Conservation (phyloP, 2,113 vertebrate species). For the Phylloscopus trochilus region DNA sequence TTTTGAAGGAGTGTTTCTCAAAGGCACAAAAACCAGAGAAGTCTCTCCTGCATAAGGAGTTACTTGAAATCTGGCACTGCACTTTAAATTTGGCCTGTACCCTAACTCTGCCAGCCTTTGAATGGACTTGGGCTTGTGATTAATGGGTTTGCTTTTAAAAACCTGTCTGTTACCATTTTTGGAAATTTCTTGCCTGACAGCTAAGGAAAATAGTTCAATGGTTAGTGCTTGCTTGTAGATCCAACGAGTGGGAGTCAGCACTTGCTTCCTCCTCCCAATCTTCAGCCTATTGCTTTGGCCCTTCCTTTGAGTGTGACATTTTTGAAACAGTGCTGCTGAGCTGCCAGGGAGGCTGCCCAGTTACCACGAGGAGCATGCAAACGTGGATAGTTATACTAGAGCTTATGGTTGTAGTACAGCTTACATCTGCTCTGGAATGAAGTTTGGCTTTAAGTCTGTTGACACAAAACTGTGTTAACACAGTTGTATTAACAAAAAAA, state of each 20-base stretch:
- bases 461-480: not conserved
- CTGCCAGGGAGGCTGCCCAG: not conserved
- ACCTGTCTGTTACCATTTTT: not conserved
- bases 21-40: not conserved
- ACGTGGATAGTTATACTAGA: not conserved
- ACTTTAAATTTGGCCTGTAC: not conserved
- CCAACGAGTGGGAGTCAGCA: fast-evolving
- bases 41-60: not conserved
- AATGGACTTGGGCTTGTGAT: not conserved
- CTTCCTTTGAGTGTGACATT: not conserved
- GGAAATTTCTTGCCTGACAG: not conserved
- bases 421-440: not conserved
- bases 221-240: not conserved
- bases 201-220: not conserved
- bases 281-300: not conserved
- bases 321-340: not conserved
- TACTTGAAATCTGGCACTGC: not conserved
- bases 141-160: not conserved
- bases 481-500: not conserved
- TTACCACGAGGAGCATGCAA: fast-evolving
- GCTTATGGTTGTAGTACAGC: not conserved
- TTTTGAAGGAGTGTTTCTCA: not conserved
- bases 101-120: not conserved
- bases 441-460: not conserved
- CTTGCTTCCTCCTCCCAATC: not conserved